Evolutionary conservation across 2,888 invertebrate genomes (phyloP).

Genomic region (Itoplectis maculator): DNA sequence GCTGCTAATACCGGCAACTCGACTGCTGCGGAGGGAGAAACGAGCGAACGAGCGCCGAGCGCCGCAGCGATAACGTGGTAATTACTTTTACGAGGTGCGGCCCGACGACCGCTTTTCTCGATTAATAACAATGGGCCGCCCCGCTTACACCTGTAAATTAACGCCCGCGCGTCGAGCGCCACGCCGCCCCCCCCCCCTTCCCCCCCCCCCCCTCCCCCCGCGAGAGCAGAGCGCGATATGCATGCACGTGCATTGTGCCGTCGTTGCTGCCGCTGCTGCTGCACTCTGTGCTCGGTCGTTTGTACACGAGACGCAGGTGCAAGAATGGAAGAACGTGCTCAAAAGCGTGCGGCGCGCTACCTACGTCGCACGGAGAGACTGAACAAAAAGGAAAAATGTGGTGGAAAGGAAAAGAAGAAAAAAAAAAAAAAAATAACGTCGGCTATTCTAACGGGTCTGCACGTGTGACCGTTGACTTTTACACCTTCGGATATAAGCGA

Average conservation of each 20-base stretch:
- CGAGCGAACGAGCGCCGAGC: constrained; percentile 29
- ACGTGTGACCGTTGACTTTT: constrained; percentile 8
- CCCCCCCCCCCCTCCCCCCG: too few relatives aligned
- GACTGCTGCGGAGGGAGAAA: constrained; percentile 11
- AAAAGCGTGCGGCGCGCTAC: not conserved
- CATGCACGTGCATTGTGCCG: constrained; percentile 15
- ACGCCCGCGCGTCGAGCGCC: constrained; percentile 60
- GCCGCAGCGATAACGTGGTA: constrained; percentile 75
- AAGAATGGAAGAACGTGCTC: constrained; percentile 26
- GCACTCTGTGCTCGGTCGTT: constrained; percentile 8
- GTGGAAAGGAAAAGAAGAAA: not conserved
- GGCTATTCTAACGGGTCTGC: not conserved
- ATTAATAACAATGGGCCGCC: constrained; percentile 71
- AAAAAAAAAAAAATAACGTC: not conserved
- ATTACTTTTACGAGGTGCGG: constrained; percentile 78
- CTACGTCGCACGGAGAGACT: not conserved
- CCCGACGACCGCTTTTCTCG: constrained; percentile 70
- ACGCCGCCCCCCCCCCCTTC: constrained; percentile 45
- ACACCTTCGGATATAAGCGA: constrained; percentile 2
- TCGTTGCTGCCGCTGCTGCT: not conserved
- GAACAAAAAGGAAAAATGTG: not conserved
- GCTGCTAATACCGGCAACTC: constrained; percentile 41
- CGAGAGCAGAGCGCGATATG: not conserved
- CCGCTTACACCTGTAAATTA: constrained; percentile 72
- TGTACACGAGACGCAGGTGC: constrained; percentile 33